Evolutionary conservation across 2,113 vertebrate species (phyloP).

Genomic region (Mobula birostris): DNA sequence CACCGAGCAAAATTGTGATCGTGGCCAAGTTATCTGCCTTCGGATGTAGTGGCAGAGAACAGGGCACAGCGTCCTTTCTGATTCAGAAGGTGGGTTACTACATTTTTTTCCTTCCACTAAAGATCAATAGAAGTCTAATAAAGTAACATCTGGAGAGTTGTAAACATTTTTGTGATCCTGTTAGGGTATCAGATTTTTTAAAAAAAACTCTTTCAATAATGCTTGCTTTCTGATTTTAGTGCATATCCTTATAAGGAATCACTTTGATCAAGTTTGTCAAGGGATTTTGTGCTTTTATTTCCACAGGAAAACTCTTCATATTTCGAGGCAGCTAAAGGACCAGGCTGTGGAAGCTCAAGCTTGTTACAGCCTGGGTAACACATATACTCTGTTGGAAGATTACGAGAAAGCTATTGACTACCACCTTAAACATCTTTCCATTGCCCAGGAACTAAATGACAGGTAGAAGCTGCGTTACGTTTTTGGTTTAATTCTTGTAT

Average conservation of each 20-base stretch:
- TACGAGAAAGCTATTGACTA: slow-evolving; percentile 81
- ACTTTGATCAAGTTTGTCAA: neutral
- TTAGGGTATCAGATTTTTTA: neutral
- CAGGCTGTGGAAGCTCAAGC: slow-evolving; percentile 93
- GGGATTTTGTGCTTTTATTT: neutral
- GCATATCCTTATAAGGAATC: neutral
- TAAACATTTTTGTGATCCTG: neutral
- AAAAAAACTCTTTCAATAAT: too few relatives aligned
- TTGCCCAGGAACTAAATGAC: slow-evolving; percentile 87
- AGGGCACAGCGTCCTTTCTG: neutral
- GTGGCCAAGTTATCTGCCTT: neutral
- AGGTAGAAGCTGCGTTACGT: slow-evolving; percentile 55
- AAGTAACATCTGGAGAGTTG: neutral
- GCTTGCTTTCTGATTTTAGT: too few relatives aligned
- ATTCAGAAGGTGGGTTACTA: neutral
- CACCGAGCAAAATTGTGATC: too few relatives aligned
- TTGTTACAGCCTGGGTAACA: slow-evolving; percentile 95
- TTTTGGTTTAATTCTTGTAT: neutral
- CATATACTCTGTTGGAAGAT: slow-evolving; percentile 82
- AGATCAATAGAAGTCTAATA: neutral
- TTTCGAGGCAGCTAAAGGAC: slow-evolving; percentile 86
- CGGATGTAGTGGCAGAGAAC: neutral
- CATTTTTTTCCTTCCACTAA: neutral
- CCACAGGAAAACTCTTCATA: slow-evolving; percentile 81
- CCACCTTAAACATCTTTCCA: slow-evolving; percentile 86